These are phyloP conservation scores for Camponotus floridanus DNA, from an alignment of 1,140 invertebrate species.

Conservation along the genomic window DNA sequence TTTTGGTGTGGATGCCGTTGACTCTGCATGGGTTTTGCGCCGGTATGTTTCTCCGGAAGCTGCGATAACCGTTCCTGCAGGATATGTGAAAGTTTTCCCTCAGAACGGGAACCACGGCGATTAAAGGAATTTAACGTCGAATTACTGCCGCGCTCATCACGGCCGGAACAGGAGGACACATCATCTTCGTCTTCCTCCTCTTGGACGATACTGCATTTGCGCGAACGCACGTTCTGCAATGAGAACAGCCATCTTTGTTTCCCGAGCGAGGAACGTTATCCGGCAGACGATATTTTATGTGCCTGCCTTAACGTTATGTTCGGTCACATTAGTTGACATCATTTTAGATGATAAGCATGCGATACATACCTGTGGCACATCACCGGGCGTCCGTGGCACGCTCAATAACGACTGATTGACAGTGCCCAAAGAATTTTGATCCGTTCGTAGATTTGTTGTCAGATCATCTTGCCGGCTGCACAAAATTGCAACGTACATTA, in stretches of 20 bases:
- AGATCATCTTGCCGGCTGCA: slow-evolving; percentile 79
- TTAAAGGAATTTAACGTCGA: slow-evolving; percentile 84
- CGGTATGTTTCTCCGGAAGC: slow-evolving; percentile 77
- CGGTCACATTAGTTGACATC: slow-evolving; percentile 22
- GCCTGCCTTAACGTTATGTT: slow-evolving; percentile 15
- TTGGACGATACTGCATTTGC: slow-evolving; percentile 95
- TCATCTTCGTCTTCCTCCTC: slow-evolving; percentile 92
- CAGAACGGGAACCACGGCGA: slow-evolving; percentile 88
- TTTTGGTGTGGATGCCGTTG: slow-evolving; percentile 62
- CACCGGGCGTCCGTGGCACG: slow-evolving; percentile 88
- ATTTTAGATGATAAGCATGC: slow-evolving; percentile 40
- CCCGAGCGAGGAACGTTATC: slow-evolving; percentile 1
- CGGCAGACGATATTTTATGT: neutral
- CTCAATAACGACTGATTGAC: slow-evolving; percentile 86
- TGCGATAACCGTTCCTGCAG: slow-evolving; percentile 81
- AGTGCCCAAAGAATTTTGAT: slow-evolving; percentile 83
- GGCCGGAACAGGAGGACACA: slow-evolving; percentile 86
- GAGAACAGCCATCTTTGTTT: slow-evolving; percentile 38
- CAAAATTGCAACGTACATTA: slow-evolving; percentile 29
- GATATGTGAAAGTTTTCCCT: slow-evolving; percentile 87
- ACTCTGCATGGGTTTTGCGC: slow-evolving; percentile 61
- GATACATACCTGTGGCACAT: slow-evolving; percentile 87
- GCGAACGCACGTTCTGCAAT: slow-evolving; percentile 87
- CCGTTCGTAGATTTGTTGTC: slow-evolving; percentile 80
- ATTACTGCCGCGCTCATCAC: slow-evolving; percentile 85